Base-by-base conservation (phyloP, 2,888 invertebrate genomes). In the Campopleginae sp. region DNA sequence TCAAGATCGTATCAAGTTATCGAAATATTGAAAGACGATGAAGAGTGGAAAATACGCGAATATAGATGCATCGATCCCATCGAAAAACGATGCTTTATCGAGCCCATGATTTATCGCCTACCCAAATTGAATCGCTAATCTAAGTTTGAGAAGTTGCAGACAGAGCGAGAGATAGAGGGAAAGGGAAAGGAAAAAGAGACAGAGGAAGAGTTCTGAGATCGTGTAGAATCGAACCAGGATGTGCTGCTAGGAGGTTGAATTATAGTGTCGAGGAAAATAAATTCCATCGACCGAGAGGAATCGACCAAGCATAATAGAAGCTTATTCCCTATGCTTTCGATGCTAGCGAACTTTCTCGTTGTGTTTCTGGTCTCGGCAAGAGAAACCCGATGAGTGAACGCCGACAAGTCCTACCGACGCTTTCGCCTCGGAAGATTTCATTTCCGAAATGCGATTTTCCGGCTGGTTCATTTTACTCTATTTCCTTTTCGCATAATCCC, bases 101-200 rank as follows among this genome's bases (percentile, higher is more conserved):
- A 27, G 58, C 58, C 27, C 89, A 89, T 91, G 91, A 91, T 91
- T 91, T 90, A 91, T 86, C 80, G 86, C 33, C 87, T 84, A 77
- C 75, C 89, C 82, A 90, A 92, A 92, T 92, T 91, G 91, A 91
- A 92, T 90, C 90, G 89, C 90, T 91, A 92, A 91, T 90, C 91
- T 90, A 90, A 91, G 90, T 92, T 92, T 90, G 90, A 90, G 85
- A 91, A 92, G 85, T 91, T 92, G 82, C 81, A 75, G 68, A 84
- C 75, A 72, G 58, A 63, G 74, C 14, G 63, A 79, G 65, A 80
- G 27, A 76, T 78, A 33, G 58, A 31, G 70, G 66, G 48, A 48
- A 63, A 71, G 75, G 23, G 51, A 23, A 68, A 19, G 46, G 61
- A 27, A 46, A 63, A 46, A 71, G 51, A 42, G 46, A 74, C 58